Evolutionary conservation across 2,888 invertebrate genomes (phyloP).

Genomic region (Schizotus pectinicornis): DNA sequence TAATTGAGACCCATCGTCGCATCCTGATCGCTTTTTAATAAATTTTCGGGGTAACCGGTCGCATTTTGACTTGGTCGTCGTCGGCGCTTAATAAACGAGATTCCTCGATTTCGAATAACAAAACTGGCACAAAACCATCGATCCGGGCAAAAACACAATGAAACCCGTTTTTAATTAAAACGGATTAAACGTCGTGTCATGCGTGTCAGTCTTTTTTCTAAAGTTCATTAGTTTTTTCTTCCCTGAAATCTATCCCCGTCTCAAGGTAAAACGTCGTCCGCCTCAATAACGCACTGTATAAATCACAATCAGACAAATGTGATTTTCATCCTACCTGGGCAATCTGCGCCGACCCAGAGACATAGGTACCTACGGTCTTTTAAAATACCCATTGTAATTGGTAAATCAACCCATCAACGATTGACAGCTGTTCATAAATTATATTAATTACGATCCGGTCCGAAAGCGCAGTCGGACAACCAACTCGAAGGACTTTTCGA

Average conservation of each 20-base stretch:
- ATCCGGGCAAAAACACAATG: conserved; percentile 6
- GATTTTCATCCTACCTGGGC: conserved; percentile 49
- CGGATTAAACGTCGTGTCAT: conserved; percentile 26
- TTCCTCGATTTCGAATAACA: neutral
- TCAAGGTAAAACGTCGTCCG: conserved; percentile 7
- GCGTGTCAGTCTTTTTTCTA: conserved; percentile 10
- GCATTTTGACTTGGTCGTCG: too few species aligned
- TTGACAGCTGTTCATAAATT: conserved; percentile 49
- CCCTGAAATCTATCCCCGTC: conserved; percentile 4
- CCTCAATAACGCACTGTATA: conserved; percentile 22
- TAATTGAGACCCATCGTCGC: too few species aligned
- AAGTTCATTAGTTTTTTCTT: conserved; percentile 8
- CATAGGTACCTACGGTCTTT: conserved; percentile 47
- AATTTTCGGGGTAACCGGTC: neutral
- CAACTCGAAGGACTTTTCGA: neutral
- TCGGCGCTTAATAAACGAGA: neutral
- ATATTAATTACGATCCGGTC: conserved; percentile 36
- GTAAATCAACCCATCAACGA: conserved; percentile 46
- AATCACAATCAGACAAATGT: conserved; percentile 44
- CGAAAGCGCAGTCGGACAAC: neutral
- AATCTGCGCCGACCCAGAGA: conserved; percentile 37
- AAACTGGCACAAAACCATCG: neutral
- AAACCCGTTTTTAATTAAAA: conserved; percentile 28
- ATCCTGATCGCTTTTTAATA: neutral
- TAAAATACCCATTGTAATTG: conserved; percentile 49